Evolutionary conservation across 23 tunicate genomes (phyloP).

Genomic region (Pegea sp.): DNA sequence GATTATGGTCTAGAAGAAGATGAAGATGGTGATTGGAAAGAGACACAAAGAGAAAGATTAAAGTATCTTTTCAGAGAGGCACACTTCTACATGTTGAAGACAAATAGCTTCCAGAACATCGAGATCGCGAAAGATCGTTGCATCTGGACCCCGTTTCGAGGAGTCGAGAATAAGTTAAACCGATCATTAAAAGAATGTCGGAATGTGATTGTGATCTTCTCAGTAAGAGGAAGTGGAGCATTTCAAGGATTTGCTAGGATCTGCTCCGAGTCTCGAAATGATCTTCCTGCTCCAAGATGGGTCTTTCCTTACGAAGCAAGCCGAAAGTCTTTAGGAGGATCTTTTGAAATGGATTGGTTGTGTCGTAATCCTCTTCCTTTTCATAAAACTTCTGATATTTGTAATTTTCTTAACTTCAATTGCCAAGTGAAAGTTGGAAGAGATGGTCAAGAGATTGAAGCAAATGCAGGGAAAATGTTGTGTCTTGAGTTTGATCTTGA

Average conservation of each 20-base stretch:
- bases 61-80: constrained; percentile 85
- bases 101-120: constrained; percentile 62
- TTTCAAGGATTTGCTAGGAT: constrained; percentile 87
- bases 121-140: constrained; percentile 73
- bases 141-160: constrained; percentile 82
- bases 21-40: too few species aligned
- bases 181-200: constrained; percentile 52
- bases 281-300: constrained; percentile 52
- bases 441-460: constrained; percentile 87
- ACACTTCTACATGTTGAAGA: constrained; percentile 60
- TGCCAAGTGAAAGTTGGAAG: constrained; percentile 76
- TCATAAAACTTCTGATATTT: constrained; percentile 54
- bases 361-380: constrained; percentile 61
- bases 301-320: constrained; percentile 59
- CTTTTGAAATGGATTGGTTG: constrained; percentile 54
- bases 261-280: constrained; percentile 33
- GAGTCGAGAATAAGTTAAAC: constrained; percentile 42
- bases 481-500: constrained; percentile 90
- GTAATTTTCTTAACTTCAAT: constrained; percentile 42
- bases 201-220: constrained; percentile 63
- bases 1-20: constrained; percentile 51
- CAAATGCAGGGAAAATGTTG: constrained; percentile 74
- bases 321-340: constrained; percentile 62
- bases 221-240: constrained; percentile 86
- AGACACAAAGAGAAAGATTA: constrained; percentile 61